Conservation (phyloP, 92 coral and sea anemone species). For the Porites lobata region DNA sequence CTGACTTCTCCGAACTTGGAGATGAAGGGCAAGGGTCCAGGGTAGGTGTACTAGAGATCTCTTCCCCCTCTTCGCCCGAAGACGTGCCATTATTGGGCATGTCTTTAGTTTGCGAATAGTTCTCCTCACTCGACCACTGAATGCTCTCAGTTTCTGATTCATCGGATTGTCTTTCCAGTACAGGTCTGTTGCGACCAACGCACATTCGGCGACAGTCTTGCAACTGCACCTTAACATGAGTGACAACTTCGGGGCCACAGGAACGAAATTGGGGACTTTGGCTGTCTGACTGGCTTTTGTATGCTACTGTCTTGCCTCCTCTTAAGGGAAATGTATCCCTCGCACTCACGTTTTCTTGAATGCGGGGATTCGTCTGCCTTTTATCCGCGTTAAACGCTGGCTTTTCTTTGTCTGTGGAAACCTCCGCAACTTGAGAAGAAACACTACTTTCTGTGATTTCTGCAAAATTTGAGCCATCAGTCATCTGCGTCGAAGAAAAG, state of each 20-base stretch:
- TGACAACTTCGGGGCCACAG: neutral
- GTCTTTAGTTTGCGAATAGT: neutral
- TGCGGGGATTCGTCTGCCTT: neutral
- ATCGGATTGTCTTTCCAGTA: conserved; percentile 10
- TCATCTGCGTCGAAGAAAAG: too few species aligned
- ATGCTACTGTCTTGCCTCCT: neutral
- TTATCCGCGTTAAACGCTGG: neutral
- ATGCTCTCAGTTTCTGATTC: conserved; percentile 45
- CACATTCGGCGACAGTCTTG: conserved; percentile 14
- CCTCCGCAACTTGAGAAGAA: neutral
- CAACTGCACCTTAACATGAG: conserved; percentile 29
- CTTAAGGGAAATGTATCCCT: neutral
- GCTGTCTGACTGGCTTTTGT: neutral
- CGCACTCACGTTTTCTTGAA: neutral
- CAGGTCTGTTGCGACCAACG: conserved; percentile 18
- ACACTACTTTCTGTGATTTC: neutral
- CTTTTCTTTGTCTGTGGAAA: neutral
- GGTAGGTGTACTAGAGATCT: conserved; percentile 39
- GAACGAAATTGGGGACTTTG: neutral
- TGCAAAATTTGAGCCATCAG: neutral
- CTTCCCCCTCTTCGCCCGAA: conserved; percentile 5
- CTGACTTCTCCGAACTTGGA: conserved; percentile 32
- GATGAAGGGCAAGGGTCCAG: conserved; percentile 23
- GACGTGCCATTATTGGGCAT: neutral
- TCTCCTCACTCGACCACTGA: conserved; percentile 20